These are phyloP conservation scores for Scomber japonicus DNA, from an alignment of 2,113 vertebrate species.

Conservation along the genomic window DNA sequence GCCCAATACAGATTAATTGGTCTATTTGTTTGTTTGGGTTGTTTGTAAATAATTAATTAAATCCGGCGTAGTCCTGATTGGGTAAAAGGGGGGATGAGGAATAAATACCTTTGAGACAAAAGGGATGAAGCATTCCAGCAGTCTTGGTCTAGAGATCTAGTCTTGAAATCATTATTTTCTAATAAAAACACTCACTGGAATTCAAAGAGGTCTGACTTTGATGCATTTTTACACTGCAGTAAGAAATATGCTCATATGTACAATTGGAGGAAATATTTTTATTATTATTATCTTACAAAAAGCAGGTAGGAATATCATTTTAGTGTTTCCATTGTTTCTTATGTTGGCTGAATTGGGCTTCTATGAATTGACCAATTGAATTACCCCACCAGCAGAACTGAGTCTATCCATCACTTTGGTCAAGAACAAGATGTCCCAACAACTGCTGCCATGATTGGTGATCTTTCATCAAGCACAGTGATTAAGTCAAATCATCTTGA, in stretches of 20 bases:
- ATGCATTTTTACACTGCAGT: background rate
- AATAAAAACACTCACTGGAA: too few species aligned
- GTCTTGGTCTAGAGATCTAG: too few species aligned
- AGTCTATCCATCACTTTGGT: too few species aligned
- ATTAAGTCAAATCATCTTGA: too few species aligned
- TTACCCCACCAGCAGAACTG: too few species aligned
- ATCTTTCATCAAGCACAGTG: too few species aligned
- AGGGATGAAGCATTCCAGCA: background rate
- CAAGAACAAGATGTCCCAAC: too few species aligned
- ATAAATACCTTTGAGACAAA: constrained; percentile 2
- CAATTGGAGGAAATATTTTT: background rate
- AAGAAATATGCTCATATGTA: background rate
- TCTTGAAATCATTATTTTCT: background rate
- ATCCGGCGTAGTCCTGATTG: constrained; percentile 55
- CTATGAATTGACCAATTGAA: too few species aligned
- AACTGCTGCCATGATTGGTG: too few species aligned
- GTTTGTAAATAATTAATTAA: constrained; percentile 68
- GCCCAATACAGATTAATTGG: constrained; percentile 64
- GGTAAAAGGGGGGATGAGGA: constrained; percentile 30
- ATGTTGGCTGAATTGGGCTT: too few species aligned
- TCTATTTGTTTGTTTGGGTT: constrained; percentile 64
- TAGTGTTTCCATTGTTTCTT: too few species aligned
- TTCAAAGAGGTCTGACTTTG: background rate
- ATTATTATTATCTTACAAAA: background rate
- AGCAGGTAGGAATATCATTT: too few species aligned